Percentiles rank a stretch among this genome's conserved stretches.
phyloP scores from a whole-genome alignment of 2,797 vertebrate genomes.

The Epinephelus malabaricus region DNA sequence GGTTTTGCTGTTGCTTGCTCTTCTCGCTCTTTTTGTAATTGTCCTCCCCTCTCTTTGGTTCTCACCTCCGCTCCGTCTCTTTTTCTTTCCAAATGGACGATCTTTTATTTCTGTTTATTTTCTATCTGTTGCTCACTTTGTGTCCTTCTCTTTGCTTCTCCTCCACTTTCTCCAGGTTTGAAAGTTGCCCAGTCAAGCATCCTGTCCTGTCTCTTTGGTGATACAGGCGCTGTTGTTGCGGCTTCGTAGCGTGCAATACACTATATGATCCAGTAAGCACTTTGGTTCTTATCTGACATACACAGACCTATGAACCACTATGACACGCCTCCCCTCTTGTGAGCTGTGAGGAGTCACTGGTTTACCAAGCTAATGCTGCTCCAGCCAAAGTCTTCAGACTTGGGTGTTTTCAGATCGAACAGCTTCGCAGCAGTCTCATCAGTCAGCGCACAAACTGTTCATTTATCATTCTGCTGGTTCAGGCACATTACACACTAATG shows the following conservation, averaged over 20 bases:
- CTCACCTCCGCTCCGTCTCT: constrained; percentile 17
- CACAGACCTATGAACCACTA: constrained; percentile 78
- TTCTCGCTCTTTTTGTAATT: constrained; percentile 48
- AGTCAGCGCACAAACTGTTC: constrained; percentile 51
- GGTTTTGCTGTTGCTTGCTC: constrained; percentile 56
- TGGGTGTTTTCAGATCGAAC: constrained; percentile 58
- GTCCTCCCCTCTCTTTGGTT: constrained; percentile 32
- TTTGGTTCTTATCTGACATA: constrained; percentile 66
- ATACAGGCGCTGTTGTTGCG: constrained; percentile 40
- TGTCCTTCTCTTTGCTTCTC: constrained; percentile 3
- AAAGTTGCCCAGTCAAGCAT: constrained; percentile 48
- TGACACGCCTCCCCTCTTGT: constrained; percentile 77
- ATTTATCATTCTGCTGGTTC: constrained; percentile 68
- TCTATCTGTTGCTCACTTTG: not conserved
- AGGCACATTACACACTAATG: constrained; percentile 57
- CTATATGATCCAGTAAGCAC: constrained; percentile 52
- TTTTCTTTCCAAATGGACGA: constrained; percentile 3
- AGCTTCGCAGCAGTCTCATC: constrained; percentile 56
- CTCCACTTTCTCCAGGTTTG: constrained; percentile 21
- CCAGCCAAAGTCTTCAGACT: constrained; percentile 26
- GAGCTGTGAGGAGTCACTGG: constrained; percentile 81
- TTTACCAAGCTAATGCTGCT: constrained; percentile 70
- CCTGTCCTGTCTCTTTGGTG: constrained; percentile 20
- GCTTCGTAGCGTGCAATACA: constrained; percentile 25
- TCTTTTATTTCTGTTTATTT: constrained; percentile 38